Conservation (phyloP, 2,888 invertebrate genomes). For the Lordiphosa andalusiaca region DNA sequence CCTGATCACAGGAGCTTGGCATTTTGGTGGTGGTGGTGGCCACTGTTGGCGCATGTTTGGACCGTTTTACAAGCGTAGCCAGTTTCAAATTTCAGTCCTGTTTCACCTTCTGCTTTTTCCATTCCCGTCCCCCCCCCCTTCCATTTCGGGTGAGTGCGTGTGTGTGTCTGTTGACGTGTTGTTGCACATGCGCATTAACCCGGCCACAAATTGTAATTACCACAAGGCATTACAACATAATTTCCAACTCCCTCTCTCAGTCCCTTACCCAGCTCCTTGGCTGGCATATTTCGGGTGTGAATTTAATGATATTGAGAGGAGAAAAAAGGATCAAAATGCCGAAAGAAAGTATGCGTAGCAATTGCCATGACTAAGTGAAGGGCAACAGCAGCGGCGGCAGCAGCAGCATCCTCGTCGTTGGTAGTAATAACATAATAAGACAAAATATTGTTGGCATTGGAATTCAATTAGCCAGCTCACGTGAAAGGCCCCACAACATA, state of each 20-base stretch:
- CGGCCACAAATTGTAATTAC: conserved; percentile 75
- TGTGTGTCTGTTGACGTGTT: conserved; percentile 64
- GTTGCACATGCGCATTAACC: conserved; percentile 75
- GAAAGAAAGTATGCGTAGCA: conserved; percentile 60
- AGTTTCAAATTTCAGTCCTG: conserved; percentile 72
- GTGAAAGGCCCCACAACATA: conserved; percentile 42
- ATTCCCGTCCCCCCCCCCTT: conserved; percentile 32
- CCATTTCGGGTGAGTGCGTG: conserved; percentile 33
- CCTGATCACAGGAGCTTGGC: conserved; percentile 46
- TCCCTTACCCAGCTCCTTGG: neutral
- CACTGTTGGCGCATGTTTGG: conserved; percentile 74
- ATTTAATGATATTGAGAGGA: conserved; percentile 59
- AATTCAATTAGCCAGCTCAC: conserved; percentile 65
- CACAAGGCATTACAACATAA: conserved; percentile 76
- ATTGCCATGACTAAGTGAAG: conserved; percentile 50
- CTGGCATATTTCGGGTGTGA: conserved; percentile 58
- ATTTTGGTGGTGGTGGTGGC: conserved; percentile 43
- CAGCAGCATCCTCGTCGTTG: conserved; percentile 25
- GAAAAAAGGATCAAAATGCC: conserved; percentile 31
- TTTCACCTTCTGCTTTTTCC: conserved; percentile 8
- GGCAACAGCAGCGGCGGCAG: conserved; percentile 46
- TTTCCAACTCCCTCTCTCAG: conserved; percentile 47
- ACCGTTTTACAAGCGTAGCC: conserved; percentile 73
- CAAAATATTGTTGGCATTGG: conserved; percentile 72
- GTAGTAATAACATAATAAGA: conserved; percentile 72